These are phyloP conservation scores for Vultur gryphus DNA, from an alignment of 2,797 vertebrate species.

Conservation along the genomic window DNA sequence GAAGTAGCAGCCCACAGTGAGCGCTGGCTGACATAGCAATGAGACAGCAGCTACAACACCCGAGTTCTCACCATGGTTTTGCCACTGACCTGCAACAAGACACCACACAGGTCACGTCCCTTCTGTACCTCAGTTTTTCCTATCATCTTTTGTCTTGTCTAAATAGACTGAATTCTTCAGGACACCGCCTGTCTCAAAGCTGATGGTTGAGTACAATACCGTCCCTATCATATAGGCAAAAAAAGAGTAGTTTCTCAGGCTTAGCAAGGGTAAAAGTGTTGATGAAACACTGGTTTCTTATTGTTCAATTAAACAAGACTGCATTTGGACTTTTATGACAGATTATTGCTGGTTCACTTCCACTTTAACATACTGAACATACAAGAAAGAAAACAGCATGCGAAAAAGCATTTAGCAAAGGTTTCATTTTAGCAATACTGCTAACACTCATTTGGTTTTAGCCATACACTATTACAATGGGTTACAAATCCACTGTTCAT, in stretches of 20 bases:
- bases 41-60: not conserved
- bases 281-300: not conserved
- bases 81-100: not conserved
- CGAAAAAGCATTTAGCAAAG: not conserved
- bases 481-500: not conserved
- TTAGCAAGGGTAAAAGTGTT: not conserved
- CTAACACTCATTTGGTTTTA: not conserved
- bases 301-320: not conserved
- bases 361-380: not conserved
- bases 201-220: not conserved
- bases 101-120: not conserved
- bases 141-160: not conserved
- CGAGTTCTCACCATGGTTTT: not conserved
- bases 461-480: not conserved
- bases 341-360: not conserved
- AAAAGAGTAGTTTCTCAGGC: not conserved
- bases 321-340: not conserved
- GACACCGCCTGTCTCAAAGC: not conserved
- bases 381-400: not conserved
- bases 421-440: not conserved
- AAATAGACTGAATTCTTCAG: not conserved
- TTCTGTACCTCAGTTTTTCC: not conserved
- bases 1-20: not conserved
- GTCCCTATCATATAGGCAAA: not conserved
- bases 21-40: not conserved